Percentiles rank a stretch among this genome's conserved stretches.
Conservation (phyloP, 2,113 vertebrate genomes). For the Labeo catla region DNA sequence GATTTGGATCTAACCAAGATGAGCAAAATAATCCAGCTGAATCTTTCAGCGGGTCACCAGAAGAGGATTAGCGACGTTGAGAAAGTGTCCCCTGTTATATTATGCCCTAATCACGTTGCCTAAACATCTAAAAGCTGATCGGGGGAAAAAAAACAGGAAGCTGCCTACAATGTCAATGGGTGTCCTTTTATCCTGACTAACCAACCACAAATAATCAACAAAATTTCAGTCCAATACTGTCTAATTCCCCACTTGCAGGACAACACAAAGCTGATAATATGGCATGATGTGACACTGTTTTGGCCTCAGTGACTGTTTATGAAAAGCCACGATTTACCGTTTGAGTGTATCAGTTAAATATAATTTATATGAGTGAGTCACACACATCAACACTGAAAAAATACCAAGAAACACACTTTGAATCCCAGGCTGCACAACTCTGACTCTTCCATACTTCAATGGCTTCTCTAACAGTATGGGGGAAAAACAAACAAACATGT, state of each 20-base stretch:
- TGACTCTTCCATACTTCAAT: neutral
- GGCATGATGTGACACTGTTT: neutral
- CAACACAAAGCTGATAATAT: neutral
- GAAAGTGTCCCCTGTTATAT: neutral
- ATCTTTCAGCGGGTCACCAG: neutral
- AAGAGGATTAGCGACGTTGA: constrained; percentile 7
- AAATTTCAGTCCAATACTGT: neutral
- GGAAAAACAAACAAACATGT: neutral
- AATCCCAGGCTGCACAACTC: neutral
- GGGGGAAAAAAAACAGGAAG: constrained; percentile 6
- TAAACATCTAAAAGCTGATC: neutral
- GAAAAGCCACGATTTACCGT: neutral
- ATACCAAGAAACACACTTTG: neutral
- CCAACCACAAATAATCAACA: constrained; percentile 5
- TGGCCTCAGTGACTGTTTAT: neutral
- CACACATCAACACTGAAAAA: neutral
- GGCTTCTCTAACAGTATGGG: neutral
- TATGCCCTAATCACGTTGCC: neutral
- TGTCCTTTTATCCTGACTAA: neutral
- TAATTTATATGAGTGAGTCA: neutral
- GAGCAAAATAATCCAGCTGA: constrained; percentile 10
- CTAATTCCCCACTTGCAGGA: neutral
- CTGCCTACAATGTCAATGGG: neutral
- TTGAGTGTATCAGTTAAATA: neutral
- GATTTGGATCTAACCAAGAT: constrained; percentile 8